Conservation (phyloP, 2,113 vertebrate species). For the Nipponia nippon region DNA sequence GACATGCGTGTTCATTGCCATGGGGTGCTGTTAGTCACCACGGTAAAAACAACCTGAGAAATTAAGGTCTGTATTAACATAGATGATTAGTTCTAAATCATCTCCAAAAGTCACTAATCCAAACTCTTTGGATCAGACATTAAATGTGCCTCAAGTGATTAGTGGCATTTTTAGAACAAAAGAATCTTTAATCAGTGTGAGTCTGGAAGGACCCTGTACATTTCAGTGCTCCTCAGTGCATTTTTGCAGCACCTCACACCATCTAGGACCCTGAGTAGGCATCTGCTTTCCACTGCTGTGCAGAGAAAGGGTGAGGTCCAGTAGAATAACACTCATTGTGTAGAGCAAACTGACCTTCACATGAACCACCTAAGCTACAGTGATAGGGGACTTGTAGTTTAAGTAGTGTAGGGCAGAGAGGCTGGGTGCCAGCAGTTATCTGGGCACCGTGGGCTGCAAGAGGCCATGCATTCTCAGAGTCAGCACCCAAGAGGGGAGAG, state of each 20-base stretch:
- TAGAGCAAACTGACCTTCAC: background rate
- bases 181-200: background rate
- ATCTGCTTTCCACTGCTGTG: accelerated
- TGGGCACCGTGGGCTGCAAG: background rate
- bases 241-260: background rate
- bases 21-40: background rate
- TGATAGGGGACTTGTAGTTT: background rate
- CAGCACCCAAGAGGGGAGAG: background rate
- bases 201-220: background rate
- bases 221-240: background rate
- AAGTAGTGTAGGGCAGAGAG: background rate
- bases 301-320: background rate
- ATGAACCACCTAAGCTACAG: background rate
- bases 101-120: background rate
- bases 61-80: background rate
- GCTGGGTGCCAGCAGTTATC: background rate
- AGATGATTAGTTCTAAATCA: background rate
- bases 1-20: background rate
- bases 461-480: background rate
- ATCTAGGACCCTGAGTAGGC: background rate
- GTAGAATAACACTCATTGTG: background rate
- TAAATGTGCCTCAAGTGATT: background rate
- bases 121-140: background rate
- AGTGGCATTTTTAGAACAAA: background rate
- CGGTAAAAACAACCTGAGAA: background rate